A percentile compares a stretch with the other conserved stretches of the same genome.
Evolutionary conservation across 2,113 vertebrate genomes (phyloP).

Genomic region (Cisticola juncidis): DNA sequence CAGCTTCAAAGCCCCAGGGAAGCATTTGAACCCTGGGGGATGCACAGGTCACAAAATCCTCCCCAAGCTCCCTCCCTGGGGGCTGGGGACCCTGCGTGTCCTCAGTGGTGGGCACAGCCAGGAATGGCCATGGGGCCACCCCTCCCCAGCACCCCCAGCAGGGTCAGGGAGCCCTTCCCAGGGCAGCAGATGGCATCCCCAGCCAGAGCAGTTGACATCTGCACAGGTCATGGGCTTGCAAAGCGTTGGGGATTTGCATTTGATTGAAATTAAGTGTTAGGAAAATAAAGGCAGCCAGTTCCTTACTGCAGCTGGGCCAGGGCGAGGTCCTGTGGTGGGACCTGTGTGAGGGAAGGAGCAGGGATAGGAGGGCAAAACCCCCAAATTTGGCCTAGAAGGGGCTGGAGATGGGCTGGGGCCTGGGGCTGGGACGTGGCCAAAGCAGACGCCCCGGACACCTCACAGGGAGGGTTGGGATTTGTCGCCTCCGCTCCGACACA

Average conservation of each 20-base stretch:
- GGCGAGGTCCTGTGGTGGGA: fast-evolving
- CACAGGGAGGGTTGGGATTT: neutral
- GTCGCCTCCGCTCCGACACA: neutral
- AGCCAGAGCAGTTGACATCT: neutral
- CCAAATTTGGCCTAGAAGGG: fast-evolving
- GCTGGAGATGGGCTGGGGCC: neutral
- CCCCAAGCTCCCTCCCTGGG: neutral
- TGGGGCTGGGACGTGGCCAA: fast-evolving
- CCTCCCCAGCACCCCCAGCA: fast-evolving
- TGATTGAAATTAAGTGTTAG: conserved; percentile 27
- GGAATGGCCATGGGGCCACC: neutral
- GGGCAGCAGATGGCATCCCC: neutral
- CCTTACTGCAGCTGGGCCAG: neutral
- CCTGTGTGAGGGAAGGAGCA: fast-evolving
- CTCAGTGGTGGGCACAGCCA: neutral
- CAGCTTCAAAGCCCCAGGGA: neutral
- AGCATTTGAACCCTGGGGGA: fast-evolving
- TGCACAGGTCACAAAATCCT: neutral
- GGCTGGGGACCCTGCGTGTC: neutral
- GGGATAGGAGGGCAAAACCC: fast-evolving
- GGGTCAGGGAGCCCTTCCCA: neutral
- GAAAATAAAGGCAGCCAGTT: neutral
- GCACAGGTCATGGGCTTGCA: neutral
- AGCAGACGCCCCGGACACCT: fast-evolving
- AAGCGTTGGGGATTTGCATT: neutral